These are phyloP conservation scores for Pelodytes ibericus DNA, from an alignment of 2,797 vertebrate genomes.

Conservation along the genomic window DNA sequence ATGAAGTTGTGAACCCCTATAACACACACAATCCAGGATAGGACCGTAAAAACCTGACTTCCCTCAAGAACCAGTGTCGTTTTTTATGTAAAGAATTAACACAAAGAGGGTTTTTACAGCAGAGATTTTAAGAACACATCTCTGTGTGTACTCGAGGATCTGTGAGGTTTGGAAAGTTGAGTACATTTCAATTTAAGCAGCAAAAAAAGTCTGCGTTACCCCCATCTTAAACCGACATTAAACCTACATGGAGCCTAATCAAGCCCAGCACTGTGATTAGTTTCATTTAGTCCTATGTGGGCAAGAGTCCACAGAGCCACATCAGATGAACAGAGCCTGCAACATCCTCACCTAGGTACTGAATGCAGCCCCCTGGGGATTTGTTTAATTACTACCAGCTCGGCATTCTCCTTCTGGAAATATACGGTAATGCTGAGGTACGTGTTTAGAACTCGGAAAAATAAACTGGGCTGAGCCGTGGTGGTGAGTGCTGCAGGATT, in stretches of 20 bases:
- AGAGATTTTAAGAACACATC: not conserved
- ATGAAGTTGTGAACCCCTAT: too few species aligned
- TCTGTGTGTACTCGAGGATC: slow-evolving; percentile 21
- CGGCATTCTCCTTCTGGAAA: slow-evolving; percentile 44
- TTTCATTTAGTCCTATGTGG: slow-evolving; percentile 34
- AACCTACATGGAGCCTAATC: slow-evolving; percentile 23
- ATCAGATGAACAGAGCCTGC: slow-evolving; percentile 41
- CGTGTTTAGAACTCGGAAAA: slow-evolving; percentile 54
- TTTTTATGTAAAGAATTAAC: not conserved
- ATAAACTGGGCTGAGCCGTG: slow-evolving; percentile 37
- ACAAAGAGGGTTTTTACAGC: too few species aligned
- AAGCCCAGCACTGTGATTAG: slow-evolving; percentile 36
- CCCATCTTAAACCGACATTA: slow-evolving; percentile 11
- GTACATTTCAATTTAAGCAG: slow-evolving; percentile 28
- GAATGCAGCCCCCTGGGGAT: slow-evolving; percentile 29
- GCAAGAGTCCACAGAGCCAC: slow-evolving; percentile 37
- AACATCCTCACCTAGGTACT: slow-evolving; percentile 32
- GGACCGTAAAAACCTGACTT: too few species aligned
- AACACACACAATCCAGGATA: too few species aligned
- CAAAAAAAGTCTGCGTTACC: slow-evolving; percentile 19
- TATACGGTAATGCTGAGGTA: slow-evolving; percentile 52
- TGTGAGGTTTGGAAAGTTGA: slow-evolving; percentile 19
- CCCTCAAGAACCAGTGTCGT: too few species aligned
- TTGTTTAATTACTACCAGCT: slow-evolving; percentile 36
- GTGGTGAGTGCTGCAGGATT: slow-evolving; percentile 49